Percentiles rank a stretch among this genome's conserved stretches.
Conservation (phyloP, 2,113 vertebrate genomes). For the Cepphus grylle region DNA sequence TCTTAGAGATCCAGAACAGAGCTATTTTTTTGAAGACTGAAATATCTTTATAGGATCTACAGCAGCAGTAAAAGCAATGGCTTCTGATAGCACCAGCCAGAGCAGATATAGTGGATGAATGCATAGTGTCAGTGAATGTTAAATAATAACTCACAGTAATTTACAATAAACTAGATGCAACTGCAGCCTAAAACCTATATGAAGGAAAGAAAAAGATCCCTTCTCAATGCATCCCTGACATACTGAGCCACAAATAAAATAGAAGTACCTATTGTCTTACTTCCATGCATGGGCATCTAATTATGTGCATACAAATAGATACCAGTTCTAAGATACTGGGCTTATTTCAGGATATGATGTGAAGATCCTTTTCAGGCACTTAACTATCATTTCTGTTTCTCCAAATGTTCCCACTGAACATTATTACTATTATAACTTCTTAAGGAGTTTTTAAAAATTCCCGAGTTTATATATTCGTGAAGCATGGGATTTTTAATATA, state of each 20-base stretch:
- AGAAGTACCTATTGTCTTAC: not conserved
- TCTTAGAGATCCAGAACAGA: not conserved
- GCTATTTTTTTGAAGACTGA: not conserved
- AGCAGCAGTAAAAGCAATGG: not conserved
- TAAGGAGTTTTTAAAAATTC: not conserved
- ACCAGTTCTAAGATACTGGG: not conserved
- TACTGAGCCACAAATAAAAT: not conserved
- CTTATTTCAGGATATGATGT: not conserved
- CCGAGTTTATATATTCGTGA: not conserved
- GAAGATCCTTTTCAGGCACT: conserved; percentile 4
- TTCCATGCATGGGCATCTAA: not conserved
- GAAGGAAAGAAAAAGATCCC: not conserved
- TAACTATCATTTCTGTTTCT: not conserved
- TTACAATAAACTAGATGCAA: not conserved
- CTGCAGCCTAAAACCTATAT: not conserved
- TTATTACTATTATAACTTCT: not conserved
- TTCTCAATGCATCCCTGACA: not conserved
- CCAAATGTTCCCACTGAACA: not conserved
- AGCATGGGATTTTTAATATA: not conserved
- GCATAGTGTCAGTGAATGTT: not conserved
- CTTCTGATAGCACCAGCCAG: not conserved
- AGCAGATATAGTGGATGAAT: not conserved
- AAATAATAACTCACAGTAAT: not conserved
- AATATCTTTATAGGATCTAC: not conserved
- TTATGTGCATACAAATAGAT: not conserved